Percentiles rank a stretch among this genome's conserved stretches.
Evolutionary conservation across 35 echinoderm and acorn worm genomes (phyloP).

Genomic region (Patiria miniata): DNA sequence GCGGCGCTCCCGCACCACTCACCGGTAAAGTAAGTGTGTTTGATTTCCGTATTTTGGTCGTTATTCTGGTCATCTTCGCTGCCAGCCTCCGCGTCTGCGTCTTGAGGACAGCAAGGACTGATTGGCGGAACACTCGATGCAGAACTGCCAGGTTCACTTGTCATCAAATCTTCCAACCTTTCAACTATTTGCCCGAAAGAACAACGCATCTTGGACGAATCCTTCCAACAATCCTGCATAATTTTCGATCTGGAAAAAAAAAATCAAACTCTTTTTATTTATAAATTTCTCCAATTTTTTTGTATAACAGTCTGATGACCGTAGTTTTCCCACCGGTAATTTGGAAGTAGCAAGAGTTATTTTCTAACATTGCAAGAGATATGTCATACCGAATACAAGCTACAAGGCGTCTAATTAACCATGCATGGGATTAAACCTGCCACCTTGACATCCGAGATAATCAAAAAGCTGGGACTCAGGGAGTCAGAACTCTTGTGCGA

Average conservation of each 20-base stretch:
- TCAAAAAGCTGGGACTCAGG: no score
- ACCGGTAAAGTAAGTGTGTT: no score
- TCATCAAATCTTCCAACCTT: not conserved
- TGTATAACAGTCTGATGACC: not conserved
- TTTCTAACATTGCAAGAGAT: not conserved
- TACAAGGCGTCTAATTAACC: not conserved
- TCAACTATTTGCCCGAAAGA: constrained; percentile 8
- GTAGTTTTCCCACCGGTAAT: no score
- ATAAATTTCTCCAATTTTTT: not conserved
- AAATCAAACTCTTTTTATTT: not conserved
- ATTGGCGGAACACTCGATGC: no score
- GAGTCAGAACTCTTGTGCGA: no score
- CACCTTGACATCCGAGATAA: not conserved
- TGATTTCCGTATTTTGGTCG: no score
- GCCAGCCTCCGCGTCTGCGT: no score
- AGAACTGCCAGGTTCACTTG: not conserved
- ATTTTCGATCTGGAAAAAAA: not conserved
- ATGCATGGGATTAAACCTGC: not conserved
- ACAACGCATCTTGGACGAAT: not conserved
- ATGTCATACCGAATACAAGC: not conserved
- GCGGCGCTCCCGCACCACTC: no score
- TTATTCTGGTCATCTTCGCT: no score
- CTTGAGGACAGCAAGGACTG: no score
- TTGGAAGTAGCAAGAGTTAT: not conserved
- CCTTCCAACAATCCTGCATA: not conserved